Evolutionary conservation across 2,113 vertebrate species (phyloP).

Genomic region (Prunella himalayana): DNA sequence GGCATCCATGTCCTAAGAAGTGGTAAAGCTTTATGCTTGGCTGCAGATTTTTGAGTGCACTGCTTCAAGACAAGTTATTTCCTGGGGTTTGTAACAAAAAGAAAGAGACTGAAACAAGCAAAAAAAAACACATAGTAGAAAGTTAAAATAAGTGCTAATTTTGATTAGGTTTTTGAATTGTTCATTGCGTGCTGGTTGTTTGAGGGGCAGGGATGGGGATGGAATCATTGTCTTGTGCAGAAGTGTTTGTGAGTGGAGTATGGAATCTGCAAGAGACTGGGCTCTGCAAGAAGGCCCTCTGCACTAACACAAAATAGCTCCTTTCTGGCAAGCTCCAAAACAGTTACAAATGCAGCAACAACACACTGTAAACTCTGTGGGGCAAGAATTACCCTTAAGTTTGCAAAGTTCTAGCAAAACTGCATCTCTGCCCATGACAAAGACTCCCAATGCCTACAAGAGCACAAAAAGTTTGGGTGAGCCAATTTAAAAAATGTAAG

Average conservation of each 20-base stretch:
- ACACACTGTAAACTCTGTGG: not conserved
- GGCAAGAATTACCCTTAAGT: not conserved
- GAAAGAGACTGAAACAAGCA: not conserved
- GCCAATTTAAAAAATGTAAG: not conserved
- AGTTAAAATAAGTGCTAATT: not conserved
- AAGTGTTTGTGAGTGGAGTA: rapidly evolving
- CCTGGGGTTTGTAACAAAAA: not conserved
- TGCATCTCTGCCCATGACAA: not conserved
- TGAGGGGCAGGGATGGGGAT: rapidly evolving
- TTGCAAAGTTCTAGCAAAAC: not conserved
- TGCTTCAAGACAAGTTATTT: not conserved
- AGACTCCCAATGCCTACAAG: not conserved
- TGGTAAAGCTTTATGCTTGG: not conserved
- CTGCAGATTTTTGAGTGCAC: not conserved
- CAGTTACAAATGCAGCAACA: not conserved
- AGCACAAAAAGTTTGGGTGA: not conserved
- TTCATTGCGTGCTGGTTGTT: not conserved
- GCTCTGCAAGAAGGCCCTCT: not conserved
- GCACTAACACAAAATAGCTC: not conserved
- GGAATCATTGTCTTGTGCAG: not conserved
- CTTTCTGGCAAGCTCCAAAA: not conserved
- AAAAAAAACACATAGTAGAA: not conserved
- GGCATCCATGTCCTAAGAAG: not conserved
- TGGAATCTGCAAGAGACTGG: not conserved
- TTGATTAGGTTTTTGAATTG: not conserved